A percentile compares a stretch with the other conserved stretches of the same genome.
phyloP scores from a whole-genome alignment of 2,797 vertebrate species.

The Setipinna tenuifilis region DNA sequence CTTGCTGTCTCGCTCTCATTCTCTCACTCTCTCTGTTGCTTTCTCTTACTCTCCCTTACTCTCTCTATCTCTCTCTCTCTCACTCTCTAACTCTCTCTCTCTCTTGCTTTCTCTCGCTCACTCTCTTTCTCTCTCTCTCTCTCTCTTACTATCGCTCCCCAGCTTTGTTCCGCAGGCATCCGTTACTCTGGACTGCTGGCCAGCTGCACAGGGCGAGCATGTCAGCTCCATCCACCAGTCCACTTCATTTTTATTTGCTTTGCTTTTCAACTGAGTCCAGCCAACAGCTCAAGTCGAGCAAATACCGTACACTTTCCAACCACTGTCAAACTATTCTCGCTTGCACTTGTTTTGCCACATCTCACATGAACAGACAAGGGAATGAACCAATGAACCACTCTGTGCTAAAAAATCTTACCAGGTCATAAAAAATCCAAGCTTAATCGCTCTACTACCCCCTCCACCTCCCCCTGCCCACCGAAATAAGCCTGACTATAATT shows the following conservation, averaged over 20 bases:
- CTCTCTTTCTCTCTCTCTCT: not conserved
- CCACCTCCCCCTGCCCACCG: not conserved
- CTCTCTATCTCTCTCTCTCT: not conserved
- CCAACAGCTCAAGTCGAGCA: not conserved
- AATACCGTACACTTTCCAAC: not conserved
- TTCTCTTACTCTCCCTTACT: not conserved
- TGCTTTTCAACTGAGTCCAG: conserved; percentile 1
- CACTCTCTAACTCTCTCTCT: not conserved
- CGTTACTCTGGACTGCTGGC: not conserved
- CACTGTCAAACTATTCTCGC: not conserved
- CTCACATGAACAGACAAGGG: not conserved
- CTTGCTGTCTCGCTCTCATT: not conserved
- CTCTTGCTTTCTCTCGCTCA: not conserved
- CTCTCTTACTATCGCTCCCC: conserved; percentile 27
- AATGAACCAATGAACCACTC: not conserved
- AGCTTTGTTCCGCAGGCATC: not conserved
- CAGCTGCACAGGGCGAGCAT: not conserved
- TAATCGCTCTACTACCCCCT: not conserved
- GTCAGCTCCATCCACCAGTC: not conserved
- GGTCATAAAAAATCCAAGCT: not conserved
- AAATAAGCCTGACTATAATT: not conserved
- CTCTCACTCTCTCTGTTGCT: not conserved
- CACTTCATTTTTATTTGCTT: conserved; percentile 13
- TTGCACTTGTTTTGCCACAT: not conserved
- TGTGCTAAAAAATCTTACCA: not conserved